phyloP scores from a whole-genome alignment of 2,113 vertebrate genomes.

The Anolis sagrei region DNA sequence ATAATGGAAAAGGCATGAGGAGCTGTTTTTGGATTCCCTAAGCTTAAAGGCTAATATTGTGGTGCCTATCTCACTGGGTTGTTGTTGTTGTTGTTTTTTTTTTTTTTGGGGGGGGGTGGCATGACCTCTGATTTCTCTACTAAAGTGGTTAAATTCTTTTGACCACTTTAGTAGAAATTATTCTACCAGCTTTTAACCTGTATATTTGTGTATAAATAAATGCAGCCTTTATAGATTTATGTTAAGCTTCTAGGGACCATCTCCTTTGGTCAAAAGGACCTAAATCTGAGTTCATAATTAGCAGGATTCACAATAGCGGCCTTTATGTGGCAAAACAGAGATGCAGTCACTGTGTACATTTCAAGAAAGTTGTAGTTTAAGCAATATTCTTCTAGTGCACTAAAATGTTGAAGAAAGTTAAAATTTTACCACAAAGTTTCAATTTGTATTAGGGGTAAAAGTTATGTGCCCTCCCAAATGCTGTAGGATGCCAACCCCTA shows the following conservation, averaged over 20 bases:
- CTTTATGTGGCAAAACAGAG: not conserved
- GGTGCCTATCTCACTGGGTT: not conserved
- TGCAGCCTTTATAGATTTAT: not conserved
- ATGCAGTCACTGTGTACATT: not conserved
- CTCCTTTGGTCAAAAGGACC: not conserved
- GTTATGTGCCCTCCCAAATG: no score
- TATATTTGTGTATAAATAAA: not conserved
- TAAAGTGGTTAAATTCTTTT: not conserved
- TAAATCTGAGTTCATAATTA: not conserved
- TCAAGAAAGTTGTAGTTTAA: not conserved
- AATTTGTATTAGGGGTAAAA: no score
- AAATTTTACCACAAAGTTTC: no score
- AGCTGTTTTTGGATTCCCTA: not conserved
- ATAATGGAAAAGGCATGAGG: not conserved
- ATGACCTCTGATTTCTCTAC: not conserved
- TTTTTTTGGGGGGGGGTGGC: no score
- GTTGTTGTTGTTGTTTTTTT: no score
- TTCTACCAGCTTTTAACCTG: not conserved
- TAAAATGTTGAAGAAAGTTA: no score
- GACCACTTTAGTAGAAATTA: no score
- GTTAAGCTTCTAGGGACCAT: not conserved
- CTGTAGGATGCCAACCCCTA: no score
- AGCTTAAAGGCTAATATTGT: not conserved
- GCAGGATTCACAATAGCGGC: no score
- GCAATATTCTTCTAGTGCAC: not conserved